phyloP scores from a whole-genome alignment of 2,888 invertebrate genomes.

The Plagodis pulveraria region DNA sequence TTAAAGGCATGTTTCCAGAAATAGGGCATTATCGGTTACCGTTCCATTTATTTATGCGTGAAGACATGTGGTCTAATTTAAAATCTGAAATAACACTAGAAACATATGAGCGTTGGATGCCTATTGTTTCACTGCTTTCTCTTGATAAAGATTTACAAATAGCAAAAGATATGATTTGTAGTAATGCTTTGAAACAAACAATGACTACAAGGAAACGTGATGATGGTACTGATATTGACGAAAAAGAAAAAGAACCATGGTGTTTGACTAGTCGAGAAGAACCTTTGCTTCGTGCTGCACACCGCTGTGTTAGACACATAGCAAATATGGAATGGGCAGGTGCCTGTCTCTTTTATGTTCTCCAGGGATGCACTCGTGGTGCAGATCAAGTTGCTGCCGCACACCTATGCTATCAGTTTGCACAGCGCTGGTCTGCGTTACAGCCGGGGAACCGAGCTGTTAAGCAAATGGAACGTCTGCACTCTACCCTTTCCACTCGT shows the following conservation, averaged over 20 bases:
- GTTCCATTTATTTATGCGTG: constrained; percentile 77
- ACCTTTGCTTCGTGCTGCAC: constrained; percentile 74
- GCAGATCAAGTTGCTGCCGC: constrained; percentile 83
- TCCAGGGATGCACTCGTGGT: constrained; percentile 79
- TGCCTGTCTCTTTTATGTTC: constrained; percentile 79
- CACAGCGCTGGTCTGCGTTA: constrained; percentile 77
- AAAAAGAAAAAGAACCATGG: constrained; percentile 72
- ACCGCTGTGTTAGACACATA: constrained; percentile 77
- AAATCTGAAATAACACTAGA: constrained; percentile 81
- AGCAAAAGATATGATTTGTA: constrained; percentile 81
- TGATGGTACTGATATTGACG: constrained; percentile 52
- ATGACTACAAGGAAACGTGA: constrained; percentile 74
- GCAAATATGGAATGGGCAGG: constrained; percentile 84
- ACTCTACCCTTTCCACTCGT: constrained; percentile 75
- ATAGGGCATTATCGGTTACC: constrained; percentile 78
- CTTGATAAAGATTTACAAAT: constrained; percentile 74
- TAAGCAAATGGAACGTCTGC: constrained; percentile 77
- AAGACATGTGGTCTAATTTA: constrained; percentile 80
- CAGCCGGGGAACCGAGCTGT: constrained; percentile 79
- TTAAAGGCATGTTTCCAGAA: constrained; percentile 81
- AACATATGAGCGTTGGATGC: constrained; percentile 79
- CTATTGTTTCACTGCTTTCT: constrained; percentile 68
- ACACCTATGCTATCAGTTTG: constrained; percentile 79
- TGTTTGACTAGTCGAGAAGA: constrained; percentile 71
- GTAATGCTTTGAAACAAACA: constrained; percentile 81